Evolutionary conservation across 2,113 vertebrate species (phyloP).

Genomic region (Athene cunicularia): DNA sequence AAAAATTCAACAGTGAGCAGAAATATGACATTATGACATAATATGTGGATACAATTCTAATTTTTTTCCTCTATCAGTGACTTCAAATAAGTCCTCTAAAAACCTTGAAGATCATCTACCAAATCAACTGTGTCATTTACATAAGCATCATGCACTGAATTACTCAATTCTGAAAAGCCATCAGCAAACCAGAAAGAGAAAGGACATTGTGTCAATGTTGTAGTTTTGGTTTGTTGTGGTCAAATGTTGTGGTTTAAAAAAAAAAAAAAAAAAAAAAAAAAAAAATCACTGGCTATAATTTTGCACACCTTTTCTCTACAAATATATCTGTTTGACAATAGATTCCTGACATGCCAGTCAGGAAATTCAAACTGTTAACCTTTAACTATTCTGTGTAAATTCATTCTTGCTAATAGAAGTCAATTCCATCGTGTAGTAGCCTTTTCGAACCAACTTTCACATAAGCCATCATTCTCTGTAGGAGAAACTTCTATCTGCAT

Average conservation of each 20-base stretch:
- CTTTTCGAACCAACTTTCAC: neutral
- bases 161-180: neutral
- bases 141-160: neutral
- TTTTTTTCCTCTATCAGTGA: neutral
- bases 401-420: neutral
- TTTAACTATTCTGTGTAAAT: neutral
- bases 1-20: neutral
- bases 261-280: too few species aligned
- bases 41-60: neutral
- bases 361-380: neutral
- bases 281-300: neutral
- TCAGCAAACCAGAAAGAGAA: neutral
- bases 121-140: neutral
- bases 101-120: neutral
- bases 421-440: neutral
- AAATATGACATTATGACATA: neutral
- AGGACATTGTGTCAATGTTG: neutral
- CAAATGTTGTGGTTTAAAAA: too few species aligned
- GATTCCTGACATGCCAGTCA: neutral
- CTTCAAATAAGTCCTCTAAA: neutral
- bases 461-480: neutral
- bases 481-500: neutral
- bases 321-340: neutral
- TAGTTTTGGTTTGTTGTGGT: too few species aligned
- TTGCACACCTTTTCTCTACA: neutral